Base-by-base conservation (phyloP, 1,140 invertebrate species). In the Theocolax elegans region DNA sequence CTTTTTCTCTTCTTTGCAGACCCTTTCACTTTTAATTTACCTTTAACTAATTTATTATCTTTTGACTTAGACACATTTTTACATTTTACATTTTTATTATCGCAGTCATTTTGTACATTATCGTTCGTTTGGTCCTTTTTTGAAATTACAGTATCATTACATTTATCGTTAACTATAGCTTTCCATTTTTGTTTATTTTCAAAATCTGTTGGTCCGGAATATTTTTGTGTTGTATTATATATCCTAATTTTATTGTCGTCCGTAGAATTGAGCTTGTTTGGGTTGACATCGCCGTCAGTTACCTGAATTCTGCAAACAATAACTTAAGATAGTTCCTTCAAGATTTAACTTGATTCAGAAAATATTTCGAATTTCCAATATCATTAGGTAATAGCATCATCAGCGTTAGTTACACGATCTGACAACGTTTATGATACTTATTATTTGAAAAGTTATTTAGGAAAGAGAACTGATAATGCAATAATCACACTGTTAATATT, bases 251-350 rank as follows among this genome's bases (percentile, higher is more conserved):
- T 90, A 68, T 91, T 89, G 71, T 91, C 89, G 64, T 90, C 88
- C 0, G 90, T 77, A 12, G 87, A 81, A 25, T 87, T 79, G n/a
- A 92, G 83, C 54, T 89, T 89, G 9, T 87, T 87, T 8, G 93
- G 72, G 77, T 93, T 92, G 29, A 94, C 80, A 78, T 97, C 94
- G 85, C 97, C 95, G 83, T 97, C 95, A 71, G 97, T 93, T 71
- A 98, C 94, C 85, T 91, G 92, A 2, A 96, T 89, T 74, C 94
- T 96, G 77, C 49, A 90, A 90, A 82, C 17, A 66, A 38, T 59
- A 60, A 6, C 27, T 71, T 25, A 58, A 35, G 31, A n/a, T n/a
- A 56, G n/a, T 19, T 49, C 49, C 21, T 64, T 31, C n/a, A 51
- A 53, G 2, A 25, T 19, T 62, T 63, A n/a, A n/a, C n/a, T n/a